Conservation (phyloP, 2,113 vertebrate species). For the Monarcha castaneiventris region DNA sequence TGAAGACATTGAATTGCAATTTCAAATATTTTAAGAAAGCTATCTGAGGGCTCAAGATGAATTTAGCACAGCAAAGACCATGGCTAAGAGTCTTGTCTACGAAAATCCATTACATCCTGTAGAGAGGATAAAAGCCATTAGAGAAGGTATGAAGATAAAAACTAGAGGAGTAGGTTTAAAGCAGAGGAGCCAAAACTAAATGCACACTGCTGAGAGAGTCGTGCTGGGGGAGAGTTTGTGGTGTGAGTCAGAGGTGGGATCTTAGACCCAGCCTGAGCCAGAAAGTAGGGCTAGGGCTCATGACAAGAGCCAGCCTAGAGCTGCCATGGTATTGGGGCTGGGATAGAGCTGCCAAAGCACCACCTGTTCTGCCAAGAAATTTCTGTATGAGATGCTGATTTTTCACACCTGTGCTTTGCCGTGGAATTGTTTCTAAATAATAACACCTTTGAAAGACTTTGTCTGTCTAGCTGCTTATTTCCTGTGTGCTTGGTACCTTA, state of each 20-base stretch:
- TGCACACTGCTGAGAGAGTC: not conserved
- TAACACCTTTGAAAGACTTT: not conserved
- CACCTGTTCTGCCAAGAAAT: not conserved
- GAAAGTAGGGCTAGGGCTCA: not conserved
- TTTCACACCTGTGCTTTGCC: not conserved
- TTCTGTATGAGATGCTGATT: not conserved
- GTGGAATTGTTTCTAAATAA: not conserved
- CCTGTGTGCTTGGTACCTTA: not conserved
- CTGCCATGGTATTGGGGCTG: not conserved
- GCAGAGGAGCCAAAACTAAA: not conserved
- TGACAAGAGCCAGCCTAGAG: not conserved
- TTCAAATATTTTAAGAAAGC: not conserved
- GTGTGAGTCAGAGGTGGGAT: not conserved
- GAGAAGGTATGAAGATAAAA: not conserved
- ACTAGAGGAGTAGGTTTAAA: not conserved
- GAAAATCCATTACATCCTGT: not conserved
- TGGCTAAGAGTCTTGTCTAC: not conserved
- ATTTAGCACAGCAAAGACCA: not conserved
- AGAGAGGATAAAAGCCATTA: not conserved
- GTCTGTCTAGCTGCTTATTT: not conserved
- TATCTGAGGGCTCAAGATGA: not conserved
- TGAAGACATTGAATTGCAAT: not conserved
- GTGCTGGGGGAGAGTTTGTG: not conserved
- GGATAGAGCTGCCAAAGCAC: not conserved
- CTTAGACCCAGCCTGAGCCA: not conserved